Conservation (phyloP, 2,888 invertebrate genomes). For the Apodemia mormo region DNA sequence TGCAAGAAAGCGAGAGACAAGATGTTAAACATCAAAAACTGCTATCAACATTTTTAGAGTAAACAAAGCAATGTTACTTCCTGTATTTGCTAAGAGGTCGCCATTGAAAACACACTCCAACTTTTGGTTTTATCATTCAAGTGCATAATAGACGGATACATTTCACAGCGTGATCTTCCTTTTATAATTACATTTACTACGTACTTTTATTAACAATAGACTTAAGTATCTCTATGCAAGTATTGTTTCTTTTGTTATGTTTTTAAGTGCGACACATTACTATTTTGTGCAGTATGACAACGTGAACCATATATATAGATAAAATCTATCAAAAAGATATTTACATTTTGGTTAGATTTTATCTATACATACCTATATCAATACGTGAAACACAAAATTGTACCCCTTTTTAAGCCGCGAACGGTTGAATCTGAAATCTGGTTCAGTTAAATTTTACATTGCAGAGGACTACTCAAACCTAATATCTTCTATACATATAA, state of each 20-base stretch:
- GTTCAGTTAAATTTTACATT: too few species aligned
- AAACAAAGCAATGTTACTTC: neutral
- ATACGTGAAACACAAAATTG: too few species aligned
- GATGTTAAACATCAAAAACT: neutral
- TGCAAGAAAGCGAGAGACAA: too few species aligned
- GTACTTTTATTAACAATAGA: slow-evolving; percentile 4
- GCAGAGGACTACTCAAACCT: too few species aligned
- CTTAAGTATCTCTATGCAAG: neutral
- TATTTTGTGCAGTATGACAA: too few species aligned
- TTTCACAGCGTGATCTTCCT: slow-evolving; percentile 4
- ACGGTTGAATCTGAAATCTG: too few species aligned
- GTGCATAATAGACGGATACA: neutral
- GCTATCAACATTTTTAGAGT: neutral
- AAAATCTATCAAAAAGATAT: too few species aligned
- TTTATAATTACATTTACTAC: neutral
- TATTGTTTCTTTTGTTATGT: slow-evolving; percentile 8
- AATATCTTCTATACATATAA: too few species aligned
- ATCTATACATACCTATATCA: too few species aligned
- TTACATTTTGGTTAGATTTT: too few species aligned
- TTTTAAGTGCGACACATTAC: neutral
- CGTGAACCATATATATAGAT: too few species aligned
- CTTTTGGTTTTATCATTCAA: neutral
- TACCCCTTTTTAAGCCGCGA: too few species aligned
- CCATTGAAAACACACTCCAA: neutral
- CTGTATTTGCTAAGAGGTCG: neutral